Evolutionary conservation across 2,888 invertebrate genomes (phyloP).

Genomic region (Mesoligia furuncula): DNA sequence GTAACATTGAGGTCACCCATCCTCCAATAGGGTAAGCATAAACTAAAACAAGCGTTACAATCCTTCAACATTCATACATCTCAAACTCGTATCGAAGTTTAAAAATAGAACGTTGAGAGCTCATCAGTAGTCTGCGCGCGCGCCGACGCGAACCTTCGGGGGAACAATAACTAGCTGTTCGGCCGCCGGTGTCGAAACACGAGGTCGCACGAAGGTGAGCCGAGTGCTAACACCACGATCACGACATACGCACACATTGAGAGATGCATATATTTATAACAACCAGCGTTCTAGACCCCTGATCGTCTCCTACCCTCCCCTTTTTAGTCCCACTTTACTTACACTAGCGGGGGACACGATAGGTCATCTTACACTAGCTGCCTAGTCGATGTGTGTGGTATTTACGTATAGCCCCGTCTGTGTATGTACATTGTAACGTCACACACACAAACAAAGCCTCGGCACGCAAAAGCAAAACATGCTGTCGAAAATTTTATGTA

Average conservation of each 20-base stretch:
- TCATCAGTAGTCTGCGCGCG: conserved; percentile 88
- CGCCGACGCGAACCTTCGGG: conserved; percentile 84
- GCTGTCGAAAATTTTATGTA: conserved; percentile 83
- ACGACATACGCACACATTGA: conserved; percentile 77
- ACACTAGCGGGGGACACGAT: conserved; percentile 34
- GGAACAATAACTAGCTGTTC: conserved; percentile 87
- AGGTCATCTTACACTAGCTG: conserved; percentile 68
- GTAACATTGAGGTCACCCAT: conserved; percentile 38
- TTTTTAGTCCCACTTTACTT: background rate
- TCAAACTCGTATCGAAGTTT: conserved; percentile 72
- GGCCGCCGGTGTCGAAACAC: conserved; percentile 85
- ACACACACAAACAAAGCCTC: conserved; percentile 73
- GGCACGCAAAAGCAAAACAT: conserved; percentile 87
- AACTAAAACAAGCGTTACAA: conserved; percentile 49
- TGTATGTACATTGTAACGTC: conserved; percentile 75
- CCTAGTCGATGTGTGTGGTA: conserved; percentile 70
- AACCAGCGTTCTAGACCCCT: conserved; percentile 56
- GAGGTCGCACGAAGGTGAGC: conserved; percentile 90
- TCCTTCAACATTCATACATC: conserved; percentile 62
- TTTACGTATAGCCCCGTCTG: conserved; percentile 73
- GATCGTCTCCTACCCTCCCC: background rate
- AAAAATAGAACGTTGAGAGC: conserved; percentile 82
- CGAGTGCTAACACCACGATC: conserved; percentile 85
- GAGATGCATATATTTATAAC: conserved; percentile 71
- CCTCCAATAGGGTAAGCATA: conserved; percentile 54